Evolutionary conservation across 2,888 invertebrate species (phyloP).

Genomic region (Isoperla grammatica): DNA sequence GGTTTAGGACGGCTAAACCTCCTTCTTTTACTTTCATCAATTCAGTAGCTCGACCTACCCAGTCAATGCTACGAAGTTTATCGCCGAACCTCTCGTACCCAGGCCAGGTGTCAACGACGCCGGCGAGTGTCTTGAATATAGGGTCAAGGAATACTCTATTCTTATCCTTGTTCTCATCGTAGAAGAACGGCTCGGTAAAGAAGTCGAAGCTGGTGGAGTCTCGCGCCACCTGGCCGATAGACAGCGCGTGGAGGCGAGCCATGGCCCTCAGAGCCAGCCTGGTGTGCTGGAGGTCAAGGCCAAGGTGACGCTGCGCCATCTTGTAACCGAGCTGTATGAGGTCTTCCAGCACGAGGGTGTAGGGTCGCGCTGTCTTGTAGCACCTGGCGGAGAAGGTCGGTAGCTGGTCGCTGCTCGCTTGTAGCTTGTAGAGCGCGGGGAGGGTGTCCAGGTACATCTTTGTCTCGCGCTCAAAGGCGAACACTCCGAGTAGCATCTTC

Average conservation of each 20-base stretch:
- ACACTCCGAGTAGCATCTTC: slow-evolving; percentile 9
- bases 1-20: slow-evolving; percentile 24
- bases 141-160: background rate
- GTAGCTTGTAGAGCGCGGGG: slow-evolving; percentile 14
- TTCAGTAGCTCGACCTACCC: background rate
- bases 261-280: slow-evolving; percentile 16
- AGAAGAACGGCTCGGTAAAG: slow-evolving; percentile 14
- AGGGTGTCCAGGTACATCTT: slow-evolving; percentile 17
- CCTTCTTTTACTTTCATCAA: background rate
- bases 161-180: background rate
- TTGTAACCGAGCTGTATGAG: slow-evolving; percentile 19
- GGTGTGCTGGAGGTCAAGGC: slow-evolving; percentile 23
- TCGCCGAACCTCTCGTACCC: slow-evolving; percentile 21
- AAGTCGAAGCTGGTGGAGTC: slow-evolving; percentile 15
- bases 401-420: background rate
- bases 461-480: slow-evolving; percentile 21
- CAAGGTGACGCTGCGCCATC: slow-evolving; percentile 18
- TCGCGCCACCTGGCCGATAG: slow-evolving; percentile 13
- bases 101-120: slow-evolving; percentile 12
- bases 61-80: background rate
- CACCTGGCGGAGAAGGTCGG: slow-evolving; percentile 1
- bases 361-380: background rate
- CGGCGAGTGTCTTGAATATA: slow-evolving; percentile 7
- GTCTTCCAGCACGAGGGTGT: slow-evolving; percentile 24
- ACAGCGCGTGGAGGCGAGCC: slow-evolving; percentile 27